A percentile compares a stretch with the other conserved stretches of the same genome.
These are phyloP conservation scores for Erebia epiphron DNA, from an alignment of 2,888 invertebrate genomes.

Conservation along the genomic window DNA sequence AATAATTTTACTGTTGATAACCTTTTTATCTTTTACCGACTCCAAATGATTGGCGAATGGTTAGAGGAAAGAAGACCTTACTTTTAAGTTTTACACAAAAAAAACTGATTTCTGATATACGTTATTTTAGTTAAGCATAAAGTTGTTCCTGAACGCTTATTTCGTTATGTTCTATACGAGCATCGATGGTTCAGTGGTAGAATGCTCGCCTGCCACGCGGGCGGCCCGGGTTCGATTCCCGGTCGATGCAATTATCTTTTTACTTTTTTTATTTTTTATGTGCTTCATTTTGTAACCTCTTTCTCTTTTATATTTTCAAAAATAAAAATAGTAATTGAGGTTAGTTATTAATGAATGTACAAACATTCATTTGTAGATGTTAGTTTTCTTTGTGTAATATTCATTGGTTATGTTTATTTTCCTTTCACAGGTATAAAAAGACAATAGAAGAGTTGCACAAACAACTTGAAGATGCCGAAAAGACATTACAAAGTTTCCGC, in stretches of 20 bases:
- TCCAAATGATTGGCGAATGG: too few relatives aligned
- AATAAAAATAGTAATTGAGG: neutral
- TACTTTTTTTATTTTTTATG: slow-evolving; percentile 13
- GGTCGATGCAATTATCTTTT: slow-evolving; percentile 73
- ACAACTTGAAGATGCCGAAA: slow-evolving; percentile 73
- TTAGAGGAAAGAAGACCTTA: too few relatives aligned
- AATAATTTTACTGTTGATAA: too few relatives aligned
- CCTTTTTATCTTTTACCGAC: too few relatives aligned
- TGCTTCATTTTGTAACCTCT: neutral
- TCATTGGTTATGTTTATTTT: neutral
- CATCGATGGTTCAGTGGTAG: slow-evolving; percentile 70
- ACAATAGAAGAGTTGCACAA: slow-evolving; percentile 71
- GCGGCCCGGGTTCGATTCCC: slow-evolving; percentile 84
- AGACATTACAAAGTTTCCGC: slow-evolving; percentile 66
- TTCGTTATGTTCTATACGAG: slow-evolving; percentile 38
- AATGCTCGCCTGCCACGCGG: slow-evolving; percentile 82
- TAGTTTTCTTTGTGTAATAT: too few relatives aligned
- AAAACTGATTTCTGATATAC: too few relatives aligned
- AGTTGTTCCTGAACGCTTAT: neutral
- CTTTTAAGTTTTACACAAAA: too few relatives aligned
- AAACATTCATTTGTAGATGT: too few relatives aligned
- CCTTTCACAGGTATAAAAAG: slow-evolving; percentile 64
- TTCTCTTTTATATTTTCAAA: neutral
- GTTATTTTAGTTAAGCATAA: too few relatives aligned
- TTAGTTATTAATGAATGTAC: too few relatives aligned